Percentiles rank a stretch among this genome's conserved stretches.
Evolutionary conservation across 2,888 invertebrate genomes (phyloP).

Genomic region (Luperina nickerlii): DNA sequence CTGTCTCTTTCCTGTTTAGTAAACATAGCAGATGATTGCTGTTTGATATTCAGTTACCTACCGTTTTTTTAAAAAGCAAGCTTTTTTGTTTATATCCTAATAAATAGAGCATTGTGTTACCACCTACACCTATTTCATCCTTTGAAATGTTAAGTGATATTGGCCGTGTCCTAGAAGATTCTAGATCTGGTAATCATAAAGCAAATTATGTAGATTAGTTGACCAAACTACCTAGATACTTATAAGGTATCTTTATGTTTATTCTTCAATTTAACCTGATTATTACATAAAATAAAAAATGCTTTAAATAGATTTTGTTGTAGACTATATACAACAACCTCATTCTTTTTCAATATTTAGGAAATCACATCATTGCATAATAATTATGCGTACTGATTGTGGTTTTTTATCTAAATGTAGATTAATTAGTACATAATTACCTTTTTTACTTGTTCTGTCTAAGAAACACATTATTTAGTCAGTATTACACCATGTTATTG

Average conservation of each 20-base stretch:
- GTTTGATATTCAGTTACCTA: conserved; percentile 11
- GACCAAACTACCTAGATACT: conserved; percentile 33
- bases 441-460: not conserved
- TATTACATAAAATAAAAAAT: not conserved
- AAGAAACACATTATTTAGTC: not conserved
- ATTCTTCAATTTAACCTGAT: conserved; percentile 5
- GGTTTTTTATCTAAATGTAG: conserved; percentile 5
- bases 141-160: conserved; percentile 3
- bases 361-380: not conserved
- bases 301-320: not conserved
- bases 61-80: not conserved
- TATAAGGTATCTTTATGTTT: conserved; percentile 22
- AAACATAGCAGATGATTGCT: conserved; percentile 41
- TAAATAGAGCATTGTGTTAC: conserved; percentile 31
- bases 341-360: not conserved
- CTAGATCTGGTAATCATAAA: conserved; percentile 28
- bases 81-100: not conserved
- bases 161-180: conserved; percentile 20
- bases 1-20: conserved; percentile 45
- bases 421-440: not conserved
- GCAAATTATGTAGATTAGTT: conserved; percentile 44
- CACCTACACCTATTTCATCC: conserved; percentile 36
- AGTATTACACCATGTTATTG: not conserved
- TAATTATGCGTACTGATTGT: conserved; percentile 4
- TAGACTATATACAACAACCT: not conserved